Evolutionary conservation across 2,888 invertebrate species (phyloP).

Genomic region (Tholera decimalis): DNA sequence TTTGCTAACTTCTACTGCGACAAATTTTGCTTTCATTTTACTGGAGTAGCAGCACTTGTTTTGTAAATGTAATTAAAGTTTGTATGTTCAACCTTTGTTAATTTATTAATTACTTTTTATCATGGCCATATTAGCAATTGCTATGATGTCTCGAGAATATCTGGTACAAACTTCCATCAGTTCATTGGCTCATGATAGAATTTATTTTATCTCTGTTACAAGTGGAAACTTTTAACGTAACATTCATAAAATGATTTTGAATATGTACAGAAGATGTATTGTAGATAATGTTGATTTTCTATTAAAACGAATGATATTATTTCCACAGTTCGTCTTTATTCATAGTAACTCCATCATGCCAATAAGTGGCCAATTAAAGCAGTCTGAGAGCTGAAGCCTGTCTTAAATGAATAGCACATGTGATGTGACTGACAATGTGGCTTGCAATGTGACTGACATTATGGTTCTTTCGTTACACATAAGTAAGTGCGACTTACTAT

Average conservation of each 20-base stretch:
- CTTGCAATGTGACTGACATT: slow-evolving; percentile 72
- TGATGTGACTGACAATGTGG: slow-evolving; percentile 74
- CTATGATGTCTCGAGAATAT: neutral
- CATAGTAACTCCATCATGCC: slow-evolving; percentile 51
- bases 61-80: neutral
- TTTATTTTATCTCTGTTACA: neutral
- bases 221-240: neutral
- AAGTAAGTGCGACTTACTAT: slow-evolving; percentile 60
- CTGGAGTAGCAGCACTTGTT: too few relatives aligned
- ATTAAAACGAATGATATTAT: slow-evolving; percentile 13
- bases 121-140: slow-evolving; percentile 28
- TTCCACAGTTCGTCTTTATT: slow-evolving; percentile 53
- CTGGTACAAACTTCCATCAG: slow-evolving; percentile 18
- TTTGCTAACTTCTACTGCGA: neutral
- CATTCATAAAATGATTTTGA: neutral
- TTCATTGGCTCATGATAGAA: slow-evolving; percentile 11
- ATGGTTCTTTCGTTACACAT: slow-evolving; percentile 52
- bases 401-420: slow-evolving; percentile 67
- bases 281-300: slow-evolving; percentile 11
- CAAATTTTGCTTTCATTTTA: neutral
- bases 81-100: neutral
- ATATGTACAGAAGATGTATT: neutral
- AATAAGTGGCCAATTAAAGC: slow-evolving; percentile 68
- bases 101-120: slow-evolving; percentile 24
- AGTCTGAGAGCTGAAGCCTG: slow-evolving; percentile 62